These are phyloP conservation scores for Camarhynchus parvulus DNA, from an alignment of 2,113 vertebrate genomes.

Conservation along the genomic window DNA sequence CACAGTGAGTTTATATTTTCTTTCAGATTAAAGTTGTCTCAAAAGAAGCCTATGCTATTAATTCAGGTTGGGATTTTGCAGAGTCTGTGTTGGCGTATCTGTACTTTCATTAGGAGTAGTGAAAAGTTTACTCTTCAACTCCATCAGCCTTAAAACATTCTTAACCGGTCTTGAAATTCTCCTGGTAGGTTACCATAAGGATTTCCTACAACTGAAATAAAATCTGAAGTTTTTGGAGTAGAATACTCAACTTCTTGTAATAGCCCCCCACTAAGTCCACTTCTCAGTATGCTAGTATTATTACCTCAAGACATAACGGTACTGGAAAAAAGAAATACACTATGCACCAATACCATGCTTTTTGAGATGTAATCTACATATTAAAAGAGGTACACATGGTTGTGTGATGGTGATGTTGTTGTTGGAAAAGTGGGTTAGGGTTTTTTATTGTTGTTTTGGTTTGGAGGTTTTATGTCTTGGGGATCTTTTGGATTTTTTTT, in stretches of 20 bases:
- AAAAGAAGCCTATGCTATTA: too few relatives aligned
- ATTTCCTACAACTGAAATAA: neutral
- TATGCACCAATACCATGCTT: neutral
- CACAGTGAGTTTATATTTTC: too few relatives aligned
- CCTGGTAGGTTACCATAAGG: neutral
- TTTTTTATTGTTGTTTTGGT: neutral
- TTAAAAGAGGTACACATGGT: neutral
- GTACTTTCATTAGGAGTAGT: too few relatives aligned
- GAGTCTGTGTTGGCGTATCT: too few relatives aligned
- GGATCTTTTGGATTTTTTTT: neutral
- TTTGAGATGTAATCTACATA: neutral
- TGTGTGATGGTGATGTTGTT: neutral
- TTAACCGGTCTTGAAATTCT: neutral
- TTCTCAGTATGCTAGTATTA: neutral
- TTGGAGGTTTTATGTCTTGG: neutral
- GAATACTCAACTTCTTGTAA: neutral
- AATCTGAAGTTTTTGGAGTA: neutral
- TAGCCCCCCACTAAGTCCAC: neutral
- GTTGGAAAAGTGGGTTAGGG: fast-evolving
- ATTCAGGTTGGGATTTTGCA: too few relatives aligned
- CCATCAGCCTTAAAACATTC: neutral
- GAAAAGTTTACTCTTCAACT: too few relatives aligned
- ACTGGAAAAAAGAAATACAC: neutral
- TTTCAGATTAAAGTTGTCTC: too few relatives aligned
- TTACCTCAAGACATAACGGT: neutral